phyloP scores from a whole-genome alignment of 2,888 invertebrate genomes.

The Idaea biselata region DNA sequence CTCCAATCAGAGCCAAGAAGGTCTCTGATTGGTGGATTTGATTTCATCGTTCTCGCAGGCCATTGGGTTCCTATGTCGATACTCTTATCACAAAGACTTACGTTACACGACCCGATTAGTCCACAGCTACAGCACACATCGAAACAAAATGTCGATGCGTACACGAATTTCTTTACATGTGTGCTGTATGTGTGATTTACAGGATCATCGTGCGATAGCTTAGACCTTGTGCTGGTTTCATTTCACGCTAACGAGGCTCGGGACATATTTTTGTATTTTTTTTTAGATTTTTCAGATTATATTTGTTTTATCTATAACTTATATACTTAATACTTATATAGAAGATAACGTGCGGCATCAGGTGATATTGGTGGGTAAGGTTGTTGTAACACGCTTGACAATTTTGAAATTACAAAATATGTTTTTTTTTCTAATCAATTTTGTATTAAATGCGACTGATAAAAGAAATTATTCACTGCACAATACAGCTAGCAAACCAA shows the following conservation, averaged over 20 bases:
- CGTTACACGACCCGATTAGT: too few species aligned
- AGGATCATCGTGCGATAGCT: too few species aligned
- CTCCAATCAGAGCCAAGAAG: neutral
- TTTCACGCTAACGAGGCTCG: conserved; percentile 69
- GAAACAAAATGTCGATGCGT: too few species aligned
- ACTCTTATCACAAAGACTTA: too few species aligned
- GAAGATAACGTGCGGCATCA: conserved; percentile 74
- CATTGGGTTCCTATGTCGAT: neutral
- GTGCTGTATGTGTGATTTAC: too few species aligned
- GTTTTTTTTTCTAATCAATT: conserved; percentile 30
- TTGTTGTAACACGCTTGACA: conserved; percentile 63
- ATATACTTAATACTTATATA: conserved; percentile 75
- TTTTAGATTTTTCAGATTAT: conserved; percentile 58
- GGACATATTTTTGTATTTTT: conserved; percentile 50
- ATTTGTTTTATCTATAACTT: conserved; percentile 72
- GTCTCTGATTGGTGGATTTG: neutral
- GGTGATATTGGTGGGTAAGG: conserved; percentile 77
- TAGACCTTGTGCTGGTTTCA: conserved; percentile 44
- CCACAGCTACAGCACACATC: too few species aligned
- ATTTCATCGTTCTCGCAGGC: neutral
- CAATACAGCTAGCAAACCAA: neutral
- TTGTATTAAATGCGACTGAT: conserved; percentile 52
- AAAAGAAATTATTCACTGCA: conserved; percentile 33
- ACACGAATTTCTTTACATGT: too few species aligned
- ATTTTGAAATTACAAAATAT: conserved; percentile 30